Base-by-base conservation (phyloP, 2,113 vertebrate species). In the Taurulus bubalis region DNA sequence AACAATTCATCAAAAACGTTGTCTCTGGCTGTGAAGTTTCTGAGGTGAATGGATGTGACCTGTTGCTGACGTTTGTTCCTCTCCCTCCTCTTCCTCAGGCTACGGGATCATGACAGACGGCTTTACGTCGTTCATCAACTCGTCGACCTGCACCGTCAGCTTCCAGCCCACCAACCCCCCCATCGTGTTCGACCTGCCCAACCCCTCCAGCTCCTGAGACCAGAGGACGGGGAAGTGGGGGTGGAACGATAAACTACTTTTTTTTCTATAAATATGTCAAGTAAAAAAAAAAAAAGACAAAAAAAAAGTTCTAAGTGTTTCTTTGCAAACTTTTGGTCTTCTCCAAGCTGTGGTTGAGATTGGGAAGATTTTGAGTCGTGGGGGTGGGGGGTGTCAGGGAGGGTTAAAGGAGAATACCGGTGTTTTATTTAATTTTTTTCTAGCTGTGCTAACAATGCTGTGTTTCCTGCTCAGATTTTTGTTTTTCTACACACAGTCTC, bases 71-170 rank as follows among this genome's bases (percentile, higher is more conserved):
- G 0, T 20, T 20, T 49, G 63, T 59, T 16, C 11, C 24, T 12
- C 53, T n/a, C 4, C 53, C 30, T 20, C 59, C 26, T 18, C 53
- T 22, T 24, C 53, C 86, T 69, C 95, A 99, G 98, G 98, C 89
- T 99, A 99, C 0, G 98, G 98, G 83, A 97, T 99, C 82, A 99
- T 99, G 98, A 99, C 98, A 0, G 98, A 99, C 6, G 97, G 98
- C 80, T 99, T 96, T 93, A 99, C 97, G 2, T 98, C 98, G 0
- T 99, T 99, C 94, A 95, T 99, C 95, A 99, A 99, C 71, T 96
- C 98, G 68, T 98, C 98, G 26, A 97, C 97, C 12, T 99, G 98
- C 92, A 99, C 98, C 30, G 97, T 99, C 95, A 99, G 98, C 95
- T 99, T 98, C 94, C 98, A 99, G 82, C 98, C 98, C 69, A 98